Conservation (phyloP, 2,797 vertebrate species). For the Champsocephalus esox region DNA sequence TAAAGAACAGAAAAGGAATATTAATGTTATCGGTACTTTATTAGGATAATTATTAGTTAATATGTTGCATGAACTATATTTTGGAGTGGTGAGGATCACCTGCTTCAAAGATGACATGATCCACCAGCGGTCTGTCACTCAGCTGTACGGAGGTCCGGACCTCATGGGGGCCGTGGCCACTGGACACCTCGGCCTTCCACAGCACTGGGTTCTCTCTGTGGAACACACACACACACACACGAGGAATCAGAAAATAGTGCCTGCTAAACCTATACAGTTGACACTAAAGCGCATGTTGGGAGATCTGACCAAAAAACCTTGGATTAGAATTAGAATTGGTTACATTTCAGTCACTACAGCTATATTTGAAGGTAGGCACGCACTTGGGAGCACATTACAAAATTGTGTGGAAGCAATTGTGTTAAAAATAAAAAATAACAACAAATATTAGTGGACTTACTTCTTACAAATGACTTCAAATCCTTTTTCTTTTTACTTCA, state of each 20-base stretch:
- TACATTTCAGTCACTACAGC: background rate
- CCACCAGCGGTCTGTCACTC: constrained; percentile 85
- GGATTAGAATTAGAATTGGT: background rate
- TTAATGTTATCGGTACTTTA: background rate
- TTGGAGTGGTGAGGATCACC: constrained; percentile 62
- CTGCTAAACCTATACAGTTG: background rate
- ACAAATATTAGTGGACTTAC: background rate
- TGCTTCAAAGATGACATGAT: constrained; percentile 83
- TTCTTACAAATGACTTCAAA: background rate
- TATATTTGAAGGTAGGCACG: background rate
- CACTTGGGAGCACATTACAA: background rate
- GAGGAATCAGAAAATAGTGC: background rate
- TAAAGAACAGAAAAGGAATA: background rate
- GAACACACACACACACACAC: constrained; percentile 6
- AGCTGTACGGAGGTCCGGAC: constrained; percentile 90
- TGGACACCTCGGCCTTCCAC: constrained; percentile 91
- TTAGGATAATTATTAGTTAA: background rate
- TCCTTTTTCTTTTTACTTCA: no score
- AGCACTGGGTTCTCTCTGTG: constrained; percentile 87
- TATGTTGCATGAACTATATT: background rate
- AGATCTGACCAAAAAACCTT: background rate
- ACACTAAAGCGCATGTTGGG: background rate
- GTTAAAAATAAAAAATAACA: background rate
- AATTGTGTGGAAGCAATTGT: background rate
- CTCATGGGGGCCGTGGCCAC: constrained; percentile 87